A percentile compares a stretch with the other conserved stretches of the same genome.
These are phyloP conservation scores for Progne subis DNA, from an alignment of 2,113 vertebrate genomes.

Conservation along the genomic window DNA sequence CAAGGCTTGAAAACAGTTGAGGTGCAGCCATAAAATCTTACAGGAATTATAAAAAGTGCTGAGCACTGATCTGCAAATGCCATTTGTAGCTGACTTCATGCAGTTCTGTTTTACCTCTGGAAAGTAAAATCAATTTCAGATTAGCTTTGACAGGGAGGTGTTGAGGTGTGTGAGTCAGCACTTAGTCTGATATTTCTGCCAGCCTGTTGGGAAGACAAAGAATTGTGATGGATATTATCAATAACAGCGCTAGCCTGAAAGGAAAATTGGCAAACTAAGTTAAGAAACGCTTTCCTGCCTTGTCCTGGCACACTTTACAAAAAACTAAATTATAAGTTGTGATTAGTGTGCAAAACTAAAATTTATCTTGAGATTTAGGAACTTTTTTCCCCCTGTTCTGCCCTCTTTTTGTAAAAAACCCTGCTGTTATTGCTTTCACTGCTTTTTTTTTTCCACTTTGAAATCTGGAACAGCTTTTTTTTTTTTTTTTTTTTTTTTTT, in stretches of 20 bases:
- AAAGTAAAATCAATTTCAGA: constrained; percentile 47
- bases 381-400: accelerated
- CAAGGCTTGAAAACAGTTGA: not conserved
- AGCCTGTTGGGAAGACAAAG: constrained; percentile 2
- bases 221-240: constrained; percentile 24
- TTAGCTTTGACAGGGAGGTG: constrained; percentile 23
- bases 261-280: constrained; percentile 9
- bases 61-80: not conserved
- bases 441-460: not conserved
- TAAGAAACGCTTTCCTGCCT: not conserved
- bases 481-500: not conserved
- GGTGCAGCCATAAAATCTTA: not conserved
- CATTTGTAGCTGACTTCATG: constrained; percentile 1
- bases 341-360: not conserved
- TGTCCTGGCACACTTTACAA: not conserved
- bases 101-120: constrained; percentile 6
- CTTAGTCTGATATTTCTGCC: not conserved
- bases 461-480: not conserved
- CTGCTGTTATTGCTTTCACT: not conserved
- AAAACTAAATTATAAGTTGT: not conserved
- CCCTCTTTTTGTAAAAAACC: not conserved
- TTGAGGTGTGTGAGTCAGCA: not conserved
- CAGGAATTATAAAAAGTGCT: not conserved
- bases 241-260: not conserved
- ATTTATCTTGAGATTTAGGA: not conserved